phyloP scores from a whole-genome alignment of 2,888 invertebrate species.

The Agonum fuliginosum region DNA sequence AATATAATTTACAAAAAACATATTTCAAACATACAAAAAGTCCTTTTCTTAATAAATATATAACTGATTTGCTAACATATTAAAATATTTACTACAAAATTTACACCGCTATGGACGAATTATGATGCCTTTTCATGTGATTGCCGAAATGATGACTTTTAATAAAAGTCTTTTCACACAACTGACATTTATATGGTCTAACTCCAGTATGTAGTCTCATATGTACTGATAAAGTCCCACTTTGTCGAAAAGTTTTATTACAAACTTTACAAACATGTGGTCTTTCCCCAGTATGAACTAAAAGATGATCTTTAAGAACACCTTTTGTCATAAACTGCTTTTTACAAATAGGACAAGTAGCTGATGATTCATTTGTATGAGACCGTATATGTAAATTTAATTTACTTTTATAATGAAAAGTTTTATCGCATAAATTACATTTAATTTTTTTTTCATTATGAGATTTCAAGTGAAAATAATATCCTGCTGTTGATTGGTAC shows the following conservation, averaged over 20 bases:
- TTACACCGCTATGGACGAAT: not conserved
- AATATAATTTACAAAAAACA: too few relatives aligned
- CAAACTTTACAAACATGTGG: slow-evolving; percentile 62
- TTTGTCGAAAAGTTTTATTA: slow-evolving; percentile 57
- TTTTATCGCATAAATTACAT: not conserved
- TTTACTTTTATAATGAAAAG: not conserved
- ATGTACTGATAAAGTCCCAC: slow-evolving; percentile 47
- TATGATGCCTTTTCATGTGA: not conserved
- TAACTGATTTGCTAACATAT: slow-evolving; percentile 35
- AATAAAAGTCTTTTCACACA: slow-evolving; percentile 57
- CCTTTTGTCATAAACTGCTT: slow-evolving; percentile 63
- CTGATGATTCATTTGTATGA: not conserved
- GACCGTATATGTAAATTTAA: not conserved
- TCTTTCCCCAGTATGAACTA: slow-evolving; percentile 64
- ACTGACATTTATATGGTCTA: slow-evolving; percentile 59
- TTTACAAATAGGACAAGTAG: slow-evolving; percentile 62
- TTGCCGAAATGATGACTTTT: slow-evolving; percentile 9
- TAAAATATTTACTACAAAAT: slow-evolving; percentile 60
- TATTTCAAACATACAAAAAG: too few relatives aligned
- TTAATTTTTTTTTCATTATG: not conserved
- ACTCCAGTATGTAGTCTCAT: slow-evolving; percentile 59
- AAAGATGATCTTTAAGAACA: slow-evolving; percentile 64
- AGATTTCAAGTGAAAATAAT: not conserved
- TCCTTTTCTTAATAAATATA: too few relatives aligned
- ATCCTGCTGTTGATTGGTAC: not conserved